Evolutionary conservation across 2,888 invertebrate genomes (phyloP), one percentile per base, ranked within the genome.

Genomic region (Drosophila recens): DNA sequence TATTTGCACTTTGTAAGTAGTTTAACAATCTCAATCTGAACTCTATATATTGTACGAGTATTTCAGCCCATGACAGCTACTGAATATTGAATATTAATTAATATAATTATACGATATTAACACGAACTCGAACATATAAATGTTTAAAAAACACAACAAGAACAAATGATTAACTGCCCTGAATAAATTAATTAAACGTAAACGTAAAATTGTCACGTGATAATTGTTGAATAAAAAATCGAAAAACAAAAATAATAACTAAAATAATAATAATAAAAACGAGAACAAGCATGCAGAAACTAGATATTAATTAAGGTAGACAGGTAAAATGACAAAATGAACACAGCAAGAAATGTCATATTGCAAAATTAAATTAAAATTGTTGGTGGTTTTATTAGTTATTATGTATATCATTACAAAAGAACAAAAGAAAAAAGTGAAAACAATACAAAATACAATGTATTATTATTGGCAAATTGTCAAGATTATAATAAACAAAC

Each of bases 181-280:
- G 78, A 82, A 87, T 84, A 89, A 80, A 80, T 77, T 87, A 87
- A 79, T 85, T 71, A 80, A 85, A 74, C 70, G 61, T 40, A 43
- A 85, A 74, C 68, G 69, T 66, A 74, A 85, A 89, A 87, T 87
- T 89, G 89, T 87, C 89, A 87, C 85, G 86, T 87, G 86, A 85
- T 87, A 87, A 86, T 89, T 89, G 86, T 89, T 89, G 61, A 80
- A 72, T 65, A 53, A 49, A 73, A 69, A 34, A 27, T 5, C 27
- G 5, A 27, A 27, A 27, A 27, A 27, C 4, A 5, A 27, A 27
- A 5, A 5, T 5, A 27, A 27, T 27, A 27, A 48, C 49, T 62
- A 40, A 9, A 48, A 71, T 56, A 49, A 59, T 57, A 11, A 33
- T n/a, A 67, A 63, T 20, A 59, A 79, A 64, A 58, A 45, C 36